These are phyloP conservation scores for Orbicella faveolata DNA, from an alignment of 64 coral and sea anemone species.

Conservation along the genomic window DNA sequence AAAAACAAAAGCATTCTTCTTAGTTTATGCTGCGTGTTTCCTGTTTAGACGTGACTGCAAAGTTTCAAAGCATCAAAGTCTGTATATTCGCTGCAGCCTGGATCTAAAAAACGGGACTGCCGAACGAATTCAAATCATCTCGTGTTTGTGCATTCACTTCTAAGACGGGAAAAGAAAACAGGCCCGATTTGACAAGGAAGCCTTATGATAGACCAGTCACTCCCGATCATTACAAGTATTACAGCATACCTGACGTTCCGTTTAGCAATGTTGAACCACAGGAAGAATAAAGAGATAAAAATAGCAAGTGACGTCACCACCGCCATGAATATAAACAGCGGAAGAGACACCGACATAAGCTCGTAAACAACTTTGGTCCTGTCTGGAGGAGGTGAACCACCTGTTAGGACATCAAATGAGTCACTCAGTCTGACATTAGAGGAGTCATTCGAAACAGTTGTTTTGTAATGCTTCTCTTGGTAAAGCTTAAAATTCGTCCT, in stretches of 20 bases:
- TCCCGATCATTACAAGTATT: neutral
- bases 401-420: neutral
- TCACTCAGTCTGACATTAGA: neutral
- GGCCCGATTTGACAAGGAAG: too few species aligned
- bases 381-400: constrained; percentile 71
- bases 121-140: too few species aligned
- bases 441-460: neutral
- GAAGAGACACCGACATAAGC: constrained; percentile 53
- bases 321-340: constrained; percentile 56
- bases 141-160: too few species aligned
- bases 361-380: constrained; percentile 52
- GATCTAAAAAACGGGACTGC: too few species aligned
- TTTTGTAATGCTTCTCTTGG: neutral
- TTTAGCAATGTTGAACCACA: constrained; percentile 79
- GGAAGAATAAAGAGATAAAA: constrained; percentile 62
- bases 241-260: constrained; percentile 58
- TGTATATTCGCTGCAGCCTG: too few species aligned
- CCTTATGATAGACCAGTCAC: too few species aligned
- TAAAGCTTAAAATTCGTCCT: too few species aligned
- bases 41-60: too few species aligned
- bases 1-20: too few species aligned
- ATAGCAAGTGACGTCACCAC: constrained; percentile 57
- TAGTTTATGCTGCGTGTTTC: too few species aligned
- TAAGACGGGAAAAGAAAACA: too few species aligned
- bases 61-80: too few species aligned